Evolutionary conservation across 2,797 vertebrate species (phyloP).

Genomic region (Dendrocincla tyrannina): DNA sequence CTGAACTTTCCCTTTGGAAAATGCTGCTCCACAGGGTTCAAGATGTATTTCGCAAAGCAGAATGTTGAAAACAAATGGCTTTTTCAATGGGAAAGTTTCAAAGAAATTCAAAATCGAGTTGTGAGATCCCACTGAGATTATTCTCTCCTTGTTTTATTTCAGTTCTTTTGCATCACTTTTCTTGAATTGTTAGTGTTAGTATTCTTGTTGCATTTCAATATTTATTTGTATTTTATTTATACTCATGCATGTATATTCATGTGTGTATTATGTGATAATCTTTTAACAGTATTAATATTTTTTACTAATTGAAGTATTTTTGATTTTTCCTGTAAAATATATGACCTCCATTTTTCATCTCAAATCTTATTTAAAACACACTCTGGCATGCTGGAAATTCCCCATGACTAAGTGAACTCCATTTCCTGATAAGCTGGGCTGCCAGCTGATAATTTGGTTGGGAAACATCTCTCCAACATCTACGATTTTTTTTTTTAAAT

Average conservation of each 20-base stretch:
- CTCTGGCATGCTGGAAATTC: neutral
- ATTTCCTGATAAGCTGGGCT: neutral
- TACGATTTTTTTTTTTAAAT: neutral
- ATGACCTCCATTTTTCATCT: neutral
- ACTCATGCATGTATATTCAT: neutral
- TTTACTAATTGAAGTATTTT: neutral
- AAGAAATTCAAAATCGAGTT: neutral
- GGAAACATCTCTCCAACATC: neutral
- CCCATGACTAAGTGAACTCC: neutral
- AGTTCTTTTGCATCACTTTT: neutral
- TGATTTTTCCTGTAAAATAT: neutral
- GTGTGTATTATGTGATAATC: neutral
- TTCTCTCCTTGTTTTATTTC: neutral
- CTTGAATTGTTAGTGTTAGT: neutral
- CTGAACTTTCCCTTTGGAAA: neutral
- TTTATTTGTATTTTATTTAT: neutral
- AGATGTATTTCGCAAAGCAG: neutral
- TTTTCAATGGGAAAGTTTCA: neutral
- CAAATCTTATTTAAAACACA: neutral
- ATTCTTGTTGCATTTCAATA: neutral
- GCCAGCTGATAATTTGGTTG: neutral
- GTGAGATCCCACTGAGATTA: neutral
- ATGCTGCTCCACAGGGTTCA: neutral
- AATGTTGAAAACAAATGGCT: neutral
- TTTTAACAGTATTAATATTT: neutral